Conservation (phyloP, 2,888 invertebrate species). For the Agrotis segetum region DNA sequence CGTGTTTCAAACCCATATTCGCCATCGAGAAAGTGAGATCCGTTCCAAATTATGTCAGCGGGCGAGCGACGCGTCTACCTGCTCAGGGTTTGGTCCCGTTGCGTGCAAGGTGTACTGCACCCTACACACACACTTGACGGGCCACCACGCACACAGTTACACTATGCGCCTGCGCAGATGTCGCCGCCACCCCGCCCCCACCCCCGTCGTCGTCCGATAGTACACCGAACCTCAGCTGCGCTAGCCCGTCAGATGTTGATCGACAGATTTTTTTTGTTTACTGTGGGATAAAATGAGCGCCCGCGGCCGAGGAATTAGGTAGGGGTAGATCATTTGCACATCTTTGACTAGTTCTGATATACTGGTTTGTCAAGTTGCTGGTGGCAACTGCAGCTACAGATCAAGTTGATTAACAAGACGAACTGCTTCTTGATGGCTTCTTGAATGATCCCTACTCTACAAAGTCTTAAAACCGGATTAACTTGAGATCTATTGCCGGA, state of each 20-base stretch:
- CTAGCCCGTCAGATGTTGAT: constrained; percentile 87
- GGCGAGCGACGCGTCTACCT: constrained; percentile 82
- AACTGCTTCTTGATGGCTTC: constrained; percentile 7
- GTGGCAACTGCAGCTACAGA: constrained; percentile 15
- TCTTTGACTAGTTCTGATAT: constrained; percentile 55
- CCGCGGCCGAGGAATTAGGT: constrained; percentile 64
- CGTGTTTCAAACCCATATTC: constrained; percentile 79
- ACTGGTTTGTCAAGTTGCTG: constrained; percentile 46
- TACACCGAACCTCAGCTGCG: constrained; percentile 85
- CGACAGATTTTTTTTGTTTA: constrained; percentile 81
- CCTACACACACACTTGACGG: constrained; percentile 71
- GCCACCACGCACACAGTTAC: constrained; percentile 65
- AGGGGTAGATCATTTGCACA: constrained; percentile 64
- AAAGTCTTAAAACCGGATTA: constrained; percentile 10
- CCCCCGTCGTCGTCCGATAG: constrained; percentile 74
- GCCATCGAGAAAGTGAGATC: constrained; percentile 83
- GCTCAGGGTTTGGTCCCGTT: constrained; percentile 86
- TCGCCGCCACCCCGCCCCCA: constrained; percentile 67
- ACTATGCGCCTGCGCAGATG: constrained; percentile 77
- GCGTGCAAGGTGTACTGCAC: constrained; percentile 88
- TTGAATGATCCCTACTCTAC: not conserved
- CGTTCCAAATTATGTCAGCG: constrained; percentile 85
- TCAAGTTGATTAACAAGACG: constrained; percentile 19
- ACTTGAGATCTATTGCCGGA: constrained; percentile 7
- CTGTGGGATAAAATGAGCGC: constrained; percentile 71